These are phyloP conservation scores for Lophius americanus DNA, from an alignment of 2,797 vertebrate genomes.

Conservation along the genomic window DNA sequence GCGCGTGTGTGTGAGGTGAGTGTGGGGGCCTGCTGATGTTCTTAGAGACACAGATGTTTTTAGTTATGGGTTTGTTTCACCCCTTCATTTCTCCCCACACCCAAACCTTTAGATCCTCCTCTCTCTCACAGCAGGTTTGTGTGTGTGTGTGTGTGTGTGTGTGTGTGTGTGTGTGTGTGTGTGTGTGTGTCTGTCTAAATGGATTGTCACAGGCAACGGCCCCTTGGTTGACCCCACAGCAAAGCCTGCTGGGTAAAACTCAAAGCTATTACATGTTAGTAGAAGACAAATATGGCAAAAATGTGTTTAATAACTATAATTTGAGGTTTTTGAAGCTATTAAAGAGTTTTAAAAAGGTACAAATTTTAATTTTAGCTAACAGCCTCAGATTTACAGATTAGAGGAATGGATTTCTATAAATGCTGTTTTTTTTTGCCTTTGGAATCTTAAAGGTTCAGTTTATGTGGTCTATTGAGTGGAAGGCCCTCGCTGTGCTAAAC, in stretches of 20 bases:
- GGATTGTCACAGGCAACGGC: conserved; percentile 86
- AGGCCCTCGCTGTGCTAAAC: conserved; percentile 12
- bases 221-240: conserved; percentile 84
- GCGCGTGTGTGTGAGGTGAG: conserved; percentile 9
- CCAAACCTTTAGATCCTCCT: conserved; percentile 87
- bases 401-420: background rate
- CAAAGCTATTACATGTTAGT: conserved; percentile 43
- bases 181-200: conserved; percentile 50
- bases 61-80: conserved; percentile 88
- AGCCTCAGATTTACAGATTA: background rate
- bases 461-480: conserved; percentile 10
- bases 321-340: background rate
- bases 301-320: background rate
- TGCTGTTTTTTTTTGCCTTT: background rate
- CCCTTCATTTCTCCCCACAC: conserved; percentile 79
- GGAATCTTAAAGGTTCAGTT: background rate
- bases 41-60: conserved; percentile 92
- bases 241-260: conserved; percentile 77
- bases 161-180: conserved; percentile 14
- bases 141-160: conserved; percentile 42
- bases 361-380: conserved; percentile 4
- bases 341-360: conserved; percentile 1
- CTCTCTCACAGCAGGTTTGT: conserved; percentile 70
- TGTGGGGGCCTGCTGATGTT: conserved; percentile 70
- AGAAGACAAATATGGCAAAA: conserved; percentile 9